Evolutionary conservation across 2,888 invertebrate species (phyloP), one percentile per base, ranked within the genome.

Genomic region (Erebia ligea): DNA sequence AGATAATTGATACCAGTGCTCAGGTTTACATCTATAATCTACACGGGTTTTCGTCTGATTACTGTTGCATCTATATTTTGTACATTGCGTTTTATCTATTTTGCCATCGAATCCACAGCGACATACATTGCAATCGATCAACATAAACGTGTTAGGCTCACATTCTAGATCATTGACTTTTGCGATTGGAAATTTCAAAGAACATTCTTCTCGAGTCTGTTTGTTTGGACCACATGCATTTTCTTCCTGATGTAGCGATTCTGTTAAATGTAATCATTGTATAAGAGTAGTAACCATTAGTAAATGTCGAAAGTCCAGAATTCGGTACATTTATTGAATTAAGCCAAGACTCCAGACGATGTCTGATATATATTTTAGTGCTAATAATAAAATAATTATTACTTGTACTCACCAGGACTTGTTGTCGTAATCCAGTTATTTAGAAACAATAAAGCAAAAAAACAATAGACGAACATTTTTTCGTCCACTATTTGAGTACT

Each of bases 71-170:
- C 73, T 69, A 52, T 90, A 88, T 73, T 81, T 81, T 0, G 90
- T 91, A 72, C 91, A 91, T 40, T 81, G 81, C 1, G 79, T 71
- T 58, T 73, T 74, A 40, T 86, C 81, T 11, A 89, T 73, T 52
- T 73, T 72, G 0, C 91, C 89, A 1, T 82, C 73, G 0, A 76
- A 34, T 8, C 79, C 80, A 76, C 91, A 91, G 52, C 80, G 78
- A 68, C 91, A 91, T 1, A 91, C 75, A 58, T 91, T 91, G 68
- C 91, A 91, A 50, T 84, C 86, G 1, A 86, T 68, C 6, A 73
- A 68, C 0, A 86, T 76, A 62, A 86, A 90, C 0, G 81, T 73
- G 15, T 85, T 74, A 2, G 88, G 86, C 69, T 80, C 67, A 70
- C 91, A 91, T 10, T 70, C 72, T 17, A 74, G 56, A 57, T 78